phyloP scores from a whole-genome alignment of 2,113 vertebrate genomes.

The Reinhardtius hippoglossoides region DNA sequence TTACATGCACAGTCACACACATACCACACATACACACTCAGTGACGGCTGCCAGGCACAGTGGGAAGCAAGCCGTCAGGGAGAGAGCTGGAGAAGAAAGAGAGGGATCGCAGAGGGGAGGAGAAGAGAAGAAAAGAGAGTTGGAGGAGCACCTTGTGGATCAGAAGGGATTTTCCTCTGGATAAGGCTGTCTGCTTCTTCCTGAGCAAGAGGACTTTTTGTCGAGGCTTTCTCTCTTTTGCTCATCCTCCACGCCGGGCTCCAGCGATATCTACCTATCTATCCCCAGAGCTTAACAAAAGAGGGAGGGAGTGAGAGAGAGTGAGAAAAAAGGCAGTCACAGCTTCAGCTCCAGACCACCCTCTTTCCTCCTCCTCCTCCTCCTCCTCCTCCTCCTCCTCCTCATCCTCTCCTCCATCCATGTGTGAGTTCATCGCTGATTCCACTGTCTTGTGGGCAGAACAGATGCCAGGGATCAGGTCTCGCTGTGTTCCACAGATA shows the following conservation, averaged over 20 bases:
- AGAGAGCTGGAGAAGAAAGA: constrained; percentile 71
- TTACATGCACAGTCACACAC: constrained; percentile 77
- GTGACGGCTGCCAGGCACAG: constrained; percentile 75
- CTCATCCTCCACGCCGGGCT: constrained; percentile 69
- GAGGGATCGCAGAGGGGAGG: constrained; percentile 65
- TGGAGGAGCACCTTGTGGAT: constrained; percentile 80
- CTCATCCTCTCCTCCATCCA: constrained; percentile 59
- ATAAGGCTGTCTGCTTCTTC: constrained; percentile 67
- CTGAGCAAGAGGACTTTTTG: constrained; percentile 67
- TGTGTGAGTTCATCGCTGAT: constrained; percentile 76
- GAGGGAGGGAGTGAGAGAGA: constrained; percentile 64
- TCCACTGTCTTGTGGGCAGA: constrained; percentile 73
- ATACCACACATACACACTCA: constrained; percentile 53
- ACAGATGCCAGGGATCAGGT: too few species aligned
- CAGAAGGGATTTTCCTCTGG: constrained; percentile 77
- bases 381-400: constrained; percentile 42
- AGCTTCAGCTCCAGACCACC: constrained; percentile 77
- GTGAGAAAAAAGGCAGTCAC: constrained; percentile 67
- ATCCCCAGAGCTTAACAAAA: constrained; percentile 76
- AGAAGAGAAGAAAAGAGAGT: constrained; percentile 69
- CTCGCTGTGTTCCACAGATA: too few species aligned
- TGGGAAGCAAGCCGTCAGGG: constrained; percentile 72
- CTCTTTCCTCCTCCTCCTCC: constrained; percentile 60
- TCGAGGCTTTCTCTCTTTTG: constrained; percentile 56
- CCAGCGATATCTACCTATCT: constrained; percentile 73